Conservation (phyloP, 2,888 invertebrate species). For the Caenorhabditis drosophilae region DNA sequence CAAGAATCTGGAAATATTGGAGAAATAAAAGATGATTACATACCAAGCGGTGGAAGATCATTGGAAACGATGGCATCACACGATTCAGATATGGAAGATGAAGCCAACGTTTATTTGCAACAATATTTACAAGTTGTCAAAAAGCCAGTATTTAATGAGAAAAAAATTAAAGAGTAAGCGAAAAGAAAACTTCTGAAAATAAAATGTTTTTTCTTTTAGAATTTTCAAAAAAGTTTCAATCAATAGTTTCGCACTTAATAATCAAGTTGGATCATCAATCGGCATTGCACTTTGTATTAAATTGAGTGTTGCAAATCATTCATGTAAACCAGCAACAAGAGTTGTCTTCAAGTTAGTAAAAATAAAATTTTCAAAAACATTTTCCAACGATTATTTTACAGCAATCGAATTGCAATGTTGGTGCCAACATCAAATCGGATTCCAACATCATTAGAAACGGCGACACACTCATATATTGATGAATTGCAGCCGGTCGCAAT, state of each 20-base stretch:
- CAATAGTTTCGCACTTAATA: conserved; percentile 33
- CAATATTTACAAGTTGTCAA: too few species aligned
- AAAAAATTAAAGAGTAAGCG: too few species aligned
- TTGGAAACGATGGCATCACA: neutral
- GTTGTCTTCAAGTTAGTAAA: conserved; percentile 35
- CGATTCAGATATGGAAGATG: neutral
- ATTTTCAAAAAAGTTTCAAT: conserved; percentile 28
- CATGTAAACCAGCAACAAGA: conserved; percentile 46
- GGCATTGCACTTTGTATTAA: conserved; percentile 51
- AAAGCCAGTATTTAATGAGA: too few species aligned
- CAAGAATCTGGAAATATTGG: conserved; percentile 9
- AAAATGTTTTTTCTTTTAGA: conserved; percentile 5
- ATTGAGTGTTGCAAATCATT: conserved; percentile 46
- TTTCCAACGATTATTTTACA: too few species aligned
- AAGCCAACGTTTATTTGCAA: too few species aligned
- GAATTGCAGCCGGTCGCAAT: conserved; percentile 30
- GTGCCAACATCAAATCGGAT: conserved; percentile 13
- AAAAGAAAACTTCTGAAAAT: neutral
- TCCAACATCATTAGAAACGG: conserved; percentile 10
- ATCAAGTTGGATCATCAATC: conserved; percentile 30
- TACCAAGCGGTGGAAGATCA: neutral
- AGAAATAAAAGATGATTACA: conserved; percentile 1
- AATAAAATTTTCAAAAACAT: too few species aligned
- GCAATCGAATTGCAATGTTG: conserved; percentile 18
- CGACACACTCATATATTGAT: conserved; percentile 44